Percentiles rank a stretch among this genome's conserved stretches.
These are phyloP conservation scores for Drosophila niveifrons DNA, from an alignment of 2,888 invertebrate species.

Conservation along the genomic window DNA sequence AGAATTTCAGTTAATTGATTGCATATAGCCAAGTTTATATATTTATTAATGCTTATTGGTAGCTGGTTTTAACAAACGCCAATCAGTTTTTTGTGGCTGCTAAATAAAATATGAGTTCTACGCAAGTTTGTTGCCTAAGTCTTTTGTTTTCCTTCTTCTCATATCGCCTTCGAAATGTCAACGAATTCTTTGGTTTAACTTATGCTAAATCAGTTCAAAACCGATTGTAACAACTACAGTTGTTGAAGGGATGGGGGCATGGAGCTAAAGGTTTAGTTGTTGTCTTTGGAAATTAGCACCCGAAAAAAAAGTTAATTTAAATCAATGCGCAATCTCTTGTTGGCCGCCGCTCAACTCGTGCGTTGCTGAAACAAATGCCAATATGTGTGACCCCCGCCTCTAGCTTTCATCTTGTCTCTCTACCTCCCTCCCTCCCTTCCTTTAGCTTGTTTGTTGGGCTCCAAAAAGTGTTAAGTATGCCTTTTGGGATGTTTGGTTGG, in stretches of 20 bases:
- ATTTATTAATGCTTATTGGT: conserved; percentile 57
- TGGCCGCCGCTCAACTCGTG: conserved; percentile 68
- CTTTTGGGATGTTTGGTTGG: conserved; percentile 32
- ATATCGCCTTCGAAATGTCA: conserved; percentile 60
- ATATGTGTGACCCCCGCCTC: conserved; percentile 39
- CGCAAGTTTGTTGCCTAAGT: conserved; percentile 72
- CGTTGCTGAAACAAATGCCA: conserved; percentile 80
- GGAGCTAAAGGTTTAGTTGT: conserved; percentile 39
- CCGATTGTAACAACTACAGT: conserved; percentile 32
- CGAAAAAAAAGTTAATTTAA: conserved; percentile 67
- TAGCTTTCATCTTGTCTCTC: neutral
- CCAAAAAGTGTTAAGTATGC: conserved; percentile 81
- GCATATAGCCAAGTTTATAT: conserved; percentile 43
- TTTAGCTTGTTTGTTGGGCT: conserved; percentile 74
- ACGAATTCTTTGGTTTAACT: conserved; percentile 59
- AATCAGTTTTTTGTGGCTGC: conserved; percentile 45
- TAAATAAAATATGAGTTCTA: conserved; percentile 78
- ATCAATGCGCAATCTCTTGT: conserved; percentile 74
- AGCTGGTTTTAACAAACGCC: conserved; percentile 39
- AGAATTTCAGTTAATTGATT: conserved; percentile 71
- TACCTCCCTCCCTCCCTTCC: conserved; percentile 2
- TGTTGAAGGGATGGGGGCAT: conserved; percentile 10
- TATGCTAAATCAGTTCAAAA: conserved; percentile 68
- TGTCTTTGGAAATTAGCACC: conserved; percentile 73
- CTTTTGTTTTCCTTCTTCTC: conserved; percentile 62